Evolutionary conservation across 2,888 invertebrate genomes (phyloP), one percentile per base, ranked within the genome.

Genomic region (Pollenia griseotomentosa): DNA sequence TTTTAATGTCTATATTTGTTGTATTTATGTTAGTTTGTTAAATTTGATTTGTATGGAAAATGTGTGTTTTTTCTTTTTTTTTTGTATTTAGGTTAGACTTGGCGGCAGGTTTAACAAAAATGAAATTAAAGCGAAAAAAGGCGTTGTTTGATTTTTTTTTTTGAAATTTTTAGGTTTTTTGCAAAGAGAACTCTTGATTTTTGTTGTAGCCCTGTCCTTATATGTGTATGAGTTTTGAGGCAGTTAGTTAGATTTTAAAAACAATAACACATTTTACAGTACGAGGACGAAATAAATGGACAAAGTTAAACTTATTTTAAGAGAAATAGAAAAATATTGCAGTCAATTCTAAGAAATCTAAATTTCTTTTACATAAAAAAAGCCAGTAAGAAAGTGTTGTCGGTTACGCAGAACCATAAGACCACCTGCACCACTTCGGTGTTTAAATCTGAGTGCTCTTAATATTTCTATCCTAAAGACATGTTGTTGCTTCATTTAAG

Each of bases 121-220:
- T 74, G 75, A 86, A 87, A 86, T 86, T 87, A 83, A 78, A 83
- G 73, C 81, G 66, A 87, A 88, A 88, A 82, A 87, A 88, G 85
- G 84, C 85, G 89, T 87, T 86, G 83, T 83, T 83, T 66, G 68
- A 71, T 53, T 77, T n/a, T 66, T 59, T 23, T 33, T 33, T 33
- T 33, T 6, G 6, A 0, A 33, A 59, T 51, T 73, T 46, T 40
- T 70, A 59, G 63, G 61, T 40, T 74, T 78, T 86, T 46, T 42
- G 14, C 19, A 78, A 77, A 70, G 19, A 70, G 71, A 59, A 65
- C 57, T 73, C 59, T 44, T 57, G 12, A 14, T 74, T 16, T 40
- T 66, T 65, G 48, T 61, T 46, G 48, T 65, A 16, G 33, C 7
- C 19, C n/a, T 79, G 79, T 11, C 63, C 70, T 61, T 66, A 53